Evolutionary conservation across 2,113 vertebrate genomes (phyloP), one percentile per base, ranked within the genome.

Genomic region (Calypte anna): DNA sequence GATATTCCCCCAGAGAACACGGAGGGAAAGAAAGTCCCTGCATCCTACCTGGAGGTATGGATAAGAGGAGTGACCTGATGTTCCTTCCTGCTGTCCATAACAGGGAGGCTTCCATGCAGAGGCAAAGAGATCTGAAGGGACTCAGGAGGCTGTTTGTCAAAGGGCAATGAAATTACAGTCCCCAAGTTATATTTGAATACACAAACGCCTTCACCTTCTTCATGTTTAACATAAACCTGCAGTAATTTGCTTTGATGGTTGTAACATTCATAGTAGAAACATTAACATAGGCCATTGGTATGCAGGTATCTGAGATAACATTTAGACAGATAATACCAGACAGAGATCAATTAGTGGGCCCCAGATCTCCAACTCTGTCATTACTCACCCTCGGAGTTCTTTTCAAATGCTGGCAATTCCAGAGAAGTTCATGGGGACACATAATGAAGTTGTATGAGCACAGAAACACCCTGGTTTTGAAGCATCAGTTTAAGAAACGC

Each of bases 81-180:
- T 38, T 31, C 38, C 40, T 59, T 21, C 20, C 44, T n/a, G 14
- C 6, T 0, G 0, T 38, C 21, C 2, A 0, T 23, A 31, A 9
- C 14, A 36, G 46, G 66, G 46, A 64, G 20, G 25, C 13, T 36
- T 43, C 30, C 22, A 14, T 4, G 11, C 12, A 6, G 9, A 17
- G 44, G 28, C 44, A 28, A 43, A 61, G n/a, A 78, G 36, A 18
- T 43, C 18, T 21, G 48, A 44, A 63, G n/a, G 14, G 15, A 9
- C 74, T 23, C 33, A 27, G 46, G 25, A 36, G 51, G 58, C 36
- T 80, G n/a, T 61, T 80, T 61, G 48, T 68, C 54, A n/a, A 63
- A 14, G 23, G 19, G 30, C 0, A 1, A 44, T 12, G 57, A 70
- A 69, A 59, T 58, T 51, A 40, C 43, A 83, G 28, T 21, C 38